phyloP scores from a whole-genome alignment of 2,888 invertebrate species.

The Trachelus iudaicus region DNA sequence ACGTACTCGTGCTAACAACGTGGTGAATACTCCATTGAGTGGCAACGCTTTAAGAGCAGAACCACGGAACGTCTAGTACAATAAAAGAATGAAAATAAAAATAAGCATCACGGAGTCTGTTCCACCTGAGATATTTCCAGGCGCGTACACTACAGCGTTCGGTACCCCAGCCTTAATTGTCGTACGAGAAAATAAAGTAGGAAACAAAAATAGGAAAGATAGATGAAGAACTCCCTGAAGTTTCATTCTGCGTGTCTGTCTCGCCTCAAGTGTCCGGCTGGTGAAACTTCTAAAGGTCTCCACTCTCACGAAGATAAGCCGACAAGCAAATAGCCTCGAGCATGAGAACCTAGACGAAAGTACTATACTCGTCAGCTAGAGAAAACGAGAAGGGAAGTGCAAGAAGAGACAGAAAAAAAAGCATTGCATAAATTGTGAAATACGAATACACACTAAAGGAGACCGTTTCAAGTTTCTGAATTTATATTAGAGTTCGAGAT shows the following conservation, averaged over 20 bases:
- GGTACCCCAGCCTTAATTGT: neutral
- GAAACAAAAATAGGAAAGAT: neutral
- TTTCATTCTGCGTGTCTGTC: neutral
- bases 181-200: neutral
- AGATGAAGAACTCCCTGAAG: neutral
- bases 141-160: neutral
- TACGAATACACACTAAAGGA: neutral
- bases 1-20: neutral
- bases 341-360: neutral
- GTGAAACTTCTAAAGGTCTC: neutral
- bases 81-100: neutral
- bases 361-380: neutral
- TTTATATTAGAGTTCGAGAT: neutral
- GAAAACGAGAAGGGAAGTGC: neutral
- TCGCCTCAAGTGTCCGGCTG: neutral
- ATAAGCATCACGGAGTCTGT: neutral
- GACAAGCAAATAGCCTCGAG: neutral
- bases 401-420: neutral
- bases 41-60: neutral
- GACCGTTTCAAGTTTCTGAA: neutral
- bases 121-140: neutral
- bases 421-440: neutral
- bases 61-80: neutral
- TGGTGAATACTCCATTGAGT: neutral
- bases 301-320: neutral